Percentiles rank a stretch among this genome's conserved stretches.
Evolutionary conservation across 2,113 vertebrate genomes (phyloP).

Genomic region (Bos javanicus): DNA sequence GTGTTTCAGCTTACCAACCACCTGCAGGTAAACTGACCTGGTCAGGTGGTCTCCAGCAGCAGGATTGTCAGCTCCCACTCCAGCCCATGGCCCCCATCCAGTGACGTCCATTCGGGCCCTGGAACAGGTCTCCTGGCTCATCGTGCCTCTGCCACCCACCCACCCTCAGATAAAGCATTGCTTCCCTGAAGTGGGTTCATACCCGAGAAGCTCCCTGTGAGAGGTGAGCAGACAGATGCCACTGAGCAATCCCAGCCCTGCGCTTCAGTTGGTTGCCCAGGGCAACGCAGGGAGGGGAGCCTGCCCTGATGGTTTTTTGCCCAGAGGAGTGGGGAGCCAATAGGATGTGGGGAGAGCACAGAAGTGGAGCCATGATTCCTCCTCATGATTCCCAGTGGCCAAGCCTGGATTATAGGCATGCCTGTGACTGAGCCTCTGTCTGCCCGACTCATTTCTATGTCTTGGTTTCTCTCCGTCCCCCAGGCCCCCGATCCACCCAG

Average conservation of each 20-base stretch:
- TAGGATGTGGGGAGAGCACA: neutral
- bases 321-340: neutral
- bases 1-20: conserved; percentile 27
- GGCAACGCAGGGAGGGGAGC: neutral
- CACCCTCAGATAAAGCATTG: conserved; percentile 42
- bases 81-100: neutral
- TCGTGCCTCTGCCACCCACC: conserved; percentile 48
- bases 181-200: neutral
- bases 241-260: rapidly evolving
- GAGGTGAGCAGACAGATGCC: neutral
- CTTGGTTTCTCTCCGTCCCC: neutral
- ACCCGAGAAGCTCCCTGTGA: conserved; percentile 31
- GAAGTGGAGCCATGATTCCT: neutral
- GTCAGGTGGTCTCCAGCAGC: neutral
- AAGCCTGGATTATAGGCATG: neutral
- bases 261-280: rapidly evolving
- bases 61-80: conserved; percentile 34
- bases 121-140: conserved; percentile 19
- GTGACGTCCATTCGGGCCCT: neutral
- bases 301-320: neutral
- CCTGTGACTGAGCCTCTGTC: neutral
- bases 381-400: neutral
- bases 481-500: neutral
- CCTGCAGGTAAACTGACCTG: conserved; percentile 38
- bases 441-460: rapidly evolving